Percentiles rank a stretch among this genome's conserved stretches.
These are phyloP conservation scores for Nymphalis io DNA, from an alignment of 1,140 invertebrate genomes.

Conservation along the genomic window DNA sequence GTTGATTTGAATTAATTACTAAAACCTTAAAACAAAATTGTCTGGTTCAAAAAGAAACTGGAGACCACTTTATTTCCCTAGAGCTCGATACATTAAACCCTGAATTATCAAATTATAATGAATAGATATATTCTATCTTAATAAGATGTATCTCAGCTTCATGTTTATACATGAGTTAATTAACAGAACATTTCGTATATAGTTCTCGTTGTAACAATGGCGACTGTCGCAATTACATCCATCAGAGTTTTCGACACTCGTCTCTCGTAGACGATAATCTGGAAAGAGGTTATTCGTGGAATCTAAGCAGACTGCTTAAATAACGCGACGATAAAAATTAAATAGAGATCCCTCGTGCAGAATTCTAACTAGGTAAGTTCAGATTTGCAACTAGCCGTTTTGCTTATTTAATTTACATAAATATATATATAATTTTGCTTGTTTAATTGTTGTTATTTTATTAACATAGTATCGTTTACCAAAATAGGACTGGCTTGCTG, in stretches of 20 bases:
- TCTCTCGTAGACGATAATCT: background rate
- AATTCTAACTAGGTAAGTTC: slow-evolving; percentile 46
- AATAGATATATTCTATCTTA: background rate
- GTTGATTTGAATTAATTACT: too few relatives aligned
- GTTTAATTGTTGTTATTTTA: too few relatives aligned
- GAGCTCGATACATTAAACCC: too few relatives aligned
- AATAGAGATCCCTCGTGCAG: slow-evolving; percentile 46
- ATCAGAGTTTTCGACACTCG: slow-evolving; percentile 16
- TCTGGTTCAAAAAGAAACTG: too few relatives aligned
- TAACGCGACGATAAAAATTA: slow-evolving; percentile 49
- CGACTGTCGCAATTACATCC: slow-evolving; percentile 37
- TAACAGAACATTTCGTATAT: slow-evolving; percentile 43
- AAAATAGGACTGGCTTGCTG: too few relatives aligned
- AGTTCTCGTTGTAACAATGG: slow-evolving; percentile 43
- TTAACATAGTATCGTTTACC: too few relatives aligned
- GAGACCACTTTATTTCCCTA: too few relatives aligned
- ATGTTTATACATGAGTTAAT: slow-evolving; percentile 51
- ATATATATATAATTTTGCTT: background rate
- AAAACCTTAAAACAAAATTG: too few relatives aligned
- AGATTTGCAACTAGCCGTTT: background rate
- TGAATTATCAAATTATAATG: background rate
- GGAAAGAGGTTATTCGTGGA: slow-evolving; percentile 36
- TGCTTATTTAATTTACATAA: background rate
- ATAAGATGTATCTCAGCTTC: slow-evolving; percentile 18
- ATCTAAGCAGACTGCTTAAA: slow-evolving; percentile 39